phyloP scores from a whole-genome alignment of 2,888 invertebrate genomes.

The Gastrophysa polygoni region DNA sequence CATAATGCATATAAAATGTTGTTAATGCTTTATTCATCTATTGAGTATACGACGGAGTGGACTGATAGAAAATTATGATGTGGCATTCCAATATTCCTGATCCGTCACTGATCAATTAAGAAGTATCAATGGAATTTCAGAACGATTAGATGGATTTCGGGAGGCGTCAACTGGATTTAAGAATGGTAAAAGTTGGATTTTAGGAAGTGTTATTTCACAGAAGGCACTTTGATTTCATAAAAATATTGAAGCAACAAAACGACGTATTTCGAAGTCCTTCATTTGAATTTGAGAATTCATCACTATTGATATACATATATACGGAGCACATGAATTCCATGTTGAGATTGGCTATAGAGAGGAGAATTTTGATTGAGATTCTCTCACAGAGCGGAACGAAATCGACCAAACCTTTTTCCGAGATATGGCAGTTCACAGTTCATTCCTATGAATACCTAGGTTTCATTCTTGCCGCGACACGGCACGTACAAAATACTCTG shows the following conservation, averaged over 20 bases:
- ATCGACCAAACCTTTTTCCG: background rate
- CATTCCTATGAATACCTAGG: background rate
- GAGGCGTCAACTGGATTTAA: no score
- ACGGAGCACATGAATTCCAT: no score
- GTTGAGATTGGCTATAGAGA: no score
- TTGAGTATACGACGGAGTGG: background rate
- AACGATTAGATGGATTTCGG: no score
- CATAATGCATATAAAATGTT: background rate
- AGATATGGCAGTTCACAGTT: background rate
- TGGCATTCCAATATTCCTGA: slow-evolving; percentile 3
- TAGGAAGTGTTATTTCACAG: no score
- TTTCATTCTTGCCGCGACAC: background rate
- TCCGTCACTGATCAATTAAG: no score
- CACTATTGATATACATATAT: no score
- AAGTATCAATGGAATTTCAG: no score
- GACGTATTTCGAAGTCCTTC: no score
- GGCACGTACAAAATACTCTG: background rate
- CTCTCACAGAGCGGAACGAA: background rate
- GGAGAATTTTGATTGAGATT: background rate
- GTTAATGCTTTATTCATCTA: slow-evolving; percentile 8
- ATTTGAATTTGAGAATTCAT: no score
- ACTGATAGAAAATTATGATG: background rate
- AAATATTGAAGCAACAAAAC: no score
- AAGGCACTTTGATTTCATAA: no score
- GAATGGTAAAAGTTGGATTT: background rate